Percentiles rank a stretch among this genome's conserved stretches.
These are phyloP conservation scores for Teleopsis dalmanni DNA, from an alignment of 1,140 invertebrate genomes.

Conservation along the genomic window DNA sequence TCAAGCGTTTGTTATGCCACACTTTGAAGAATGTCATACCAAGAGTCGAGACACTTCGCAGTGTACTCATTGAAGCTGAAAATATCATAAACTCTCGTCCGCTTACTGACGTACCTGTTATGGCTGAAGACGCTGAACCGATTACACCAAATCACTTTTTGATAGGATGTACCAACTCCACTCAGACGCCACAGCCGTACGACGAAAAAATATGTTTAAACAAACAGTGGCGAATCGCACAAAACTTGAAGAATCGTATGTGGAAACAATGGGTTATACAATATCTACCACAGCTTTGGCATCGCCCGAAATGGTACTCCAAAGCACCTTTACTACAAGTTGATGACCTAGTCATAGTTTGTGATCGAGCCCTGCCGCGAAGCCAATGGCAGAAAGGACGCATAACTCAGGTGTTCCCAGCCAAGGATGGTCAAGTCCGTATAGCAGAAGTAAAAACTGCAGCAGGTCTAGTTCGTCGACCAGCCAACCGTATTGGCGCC, in stretches of 20 bases:
- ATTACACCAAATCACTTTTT: conserved; percentile 10
- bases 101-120: conserved; percentile 21
- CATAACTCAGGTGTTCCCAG: conserved; percentile 10
- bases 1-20: conserved; percentile 17
- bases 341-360: too few species aligned
- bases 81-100: conserved; percentile 22
- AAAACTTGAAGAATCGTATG: conserved; percentile 11
- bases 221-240: conserved; percentile 14
- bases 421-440: conserved; percentile 14
- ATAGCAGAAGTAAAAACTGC: conserved; percentile 14
- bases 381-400: conserved; percentile 1
- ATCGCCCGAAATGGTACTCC: conserved; percentile 17
- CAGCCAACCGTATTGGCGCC: conserved; percentile 11
- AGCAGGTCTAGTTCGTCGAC: conserved; percentile 7
- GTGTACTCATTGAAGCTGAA: conserved; percentile 21
- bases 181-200: conserved; percentile 1
- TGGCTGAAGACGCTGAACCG: conserved; percentile 21
- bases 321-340: too few species aligned
- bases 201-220: conserved; percentile 2
- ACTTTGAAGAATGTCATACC: conserved; percentile 17
- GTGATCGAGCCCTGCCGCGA: too few species aligned
- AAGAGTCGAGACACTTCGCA: conserved; percentile 18
- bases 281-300: conserved; percentile 8
- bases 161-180: not conserved
- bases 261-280: conserved; percentile 14